Percentiles rank a stretch among this genome's conserved stretches.
phyloP scores from a whole-genome alignment of 2,113 vertebrate species.

The Thalassarche chlororhynchos region DNA sequence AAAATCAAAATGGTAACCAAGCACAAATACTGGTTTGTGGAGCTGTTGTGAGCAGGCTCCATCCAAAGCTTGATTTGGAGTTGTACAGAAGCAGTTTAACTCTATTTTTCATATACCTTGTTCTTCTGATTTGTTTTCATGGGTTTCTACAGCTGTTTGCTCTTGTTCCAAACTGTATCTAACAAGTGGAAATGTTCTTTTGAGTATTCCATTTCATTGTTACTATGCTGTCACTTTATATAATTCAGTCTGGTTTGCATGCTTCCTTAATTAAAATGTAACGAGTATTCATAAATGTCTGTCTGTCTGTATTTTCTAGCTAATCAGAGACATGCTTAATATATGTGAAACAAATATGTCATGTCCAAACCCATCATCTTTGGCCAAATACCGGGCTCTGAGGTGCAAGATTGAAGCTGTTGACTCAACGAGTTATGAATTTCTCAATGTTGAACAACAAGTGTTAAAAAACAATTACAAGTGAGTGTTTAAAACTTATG shows the following conservation, averaged over 20 bases:
- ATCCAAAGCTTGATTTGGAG: neutral
- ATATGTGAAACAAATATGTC: conserved; percentile 78
- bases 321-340: conserved; percentile 85
- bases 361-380: conserved; percentile 63
- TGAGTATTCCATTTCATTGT: neutral
- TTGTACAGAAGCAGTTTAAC: neutral
- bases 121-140: neutral
- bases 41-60: neutral
- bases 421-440: conserved; percentile 70
- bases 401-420: conserved; percentile 82
- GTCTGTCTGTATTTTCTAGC: conserved; percentile 56
- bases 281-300: neutral
- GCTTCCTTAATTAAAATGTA: neutral
- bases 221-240: neutral
- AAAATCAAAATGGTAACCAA: neutral
- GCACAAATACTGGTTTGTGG: neutral
- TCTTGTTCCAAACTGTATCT: neutral
- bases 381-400: conserved; percentile 86
- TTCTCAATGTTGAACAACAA: conserved; percentile 61
- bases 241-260: neutral
- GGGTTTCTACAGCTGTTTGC: neutral
- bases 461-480: conserved; percentile 46
- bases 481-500: conserved; percentile 10
- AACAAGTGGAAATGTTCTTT: neutral
- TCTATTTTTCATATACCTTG: neutral